Evolutionary conservation across 2,888 invertebrate genomes (phyloP), one percentile per base, ranked within the genome.

Genomic region (Parnassius apollo): DNA sequence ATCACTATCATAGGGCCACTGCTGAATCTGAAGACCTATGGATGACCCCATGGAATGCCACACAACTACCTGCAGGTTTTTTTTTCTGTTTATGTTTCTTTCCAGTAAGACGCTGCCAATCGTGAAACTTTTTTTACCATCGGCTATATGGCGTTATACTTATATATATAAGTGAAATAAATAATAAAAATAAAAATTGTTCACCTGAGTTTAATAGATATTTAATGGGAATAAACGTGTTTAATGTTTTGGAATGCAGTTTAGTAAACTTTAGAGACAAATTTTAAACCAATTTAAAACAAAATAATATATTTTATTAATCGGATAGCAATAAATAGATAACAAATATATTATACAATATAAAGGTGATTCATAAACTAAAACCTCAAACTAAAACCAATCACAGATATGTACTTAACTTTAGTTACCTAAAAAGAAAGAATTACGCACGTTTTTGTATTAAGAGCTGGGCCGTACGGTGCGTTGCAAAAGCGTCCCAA

Each of bases 361-460:
- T 57, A 50, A 18, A 59, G 13, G 53, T 25, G 18, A 57, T 64
- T 46, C 9, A 48, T 57, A 54, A 62, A 50, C 51, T 35, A 44
- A 59, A 53, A 69, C 65, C 67, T 66, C 62, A 70, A 68, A 71
- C 58, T 68, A 69, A 71, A 69, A 66, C 63, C 63, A 70, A 76
- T 78, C 78, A 78, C 61, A 61, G 56, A 45, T 44, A 48, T 42
- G 42, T 11, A 18, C 22, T 13, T 42, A 22, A 2, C 42, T 61
- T 57, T 60, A 62, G 49, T 60, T 59, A 60, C 49, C n/a, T 13
- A 25, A 42, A 10, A 51, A 51, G 9, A 48, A 18, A 44, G 25
- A 58, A 58, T 58, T 51, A 58, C 44, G 25, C 22, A 51, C 9
- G 25, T 58, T 48, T 49, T 13, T 49, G 13, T 13, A 49, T 49